Evolutionary conservation across 2,113 vertebrate genomes (phyloP).

Genomic region (Herpetotheres cachinnans): DNA sequence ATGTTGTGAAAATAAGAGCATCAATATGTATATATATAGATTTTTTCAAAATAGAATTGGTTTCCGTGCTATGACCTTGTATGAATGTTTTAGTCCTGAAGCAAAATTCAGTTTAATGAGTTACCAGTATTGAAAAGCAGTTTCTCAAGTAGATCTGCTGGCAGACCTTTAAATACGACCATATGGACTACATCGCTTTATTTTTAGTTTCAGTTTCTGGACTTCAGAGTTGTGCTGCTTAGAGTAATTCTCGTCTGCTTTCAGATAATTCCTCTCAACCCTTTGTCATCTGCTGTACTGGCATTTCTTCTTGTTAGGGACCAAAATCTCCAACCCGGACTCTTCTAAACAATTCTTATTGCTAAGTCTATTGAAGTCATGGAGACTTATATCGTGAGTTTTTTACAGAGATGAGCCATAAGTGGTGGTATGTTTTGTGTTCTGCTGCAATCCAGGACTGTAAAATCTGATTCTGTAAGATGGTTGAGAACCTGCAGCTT

Average conservation of each 20-base stretch:
- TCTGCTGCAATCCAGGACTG: not conserved
- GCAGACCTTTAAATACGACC: not conserved
- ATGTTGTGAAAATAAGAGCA: not conserved
- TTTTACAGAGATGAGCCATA: not conserved
- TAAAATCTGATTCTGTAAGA: not conserved
- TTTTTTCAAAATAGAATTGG: not conserved
- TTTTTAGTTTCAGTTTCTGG: constrained; percentile 10
- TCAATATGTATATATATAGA: not conserved
- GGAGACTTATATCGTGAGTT: not conserved
- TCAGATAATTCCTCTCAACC: not conserved
- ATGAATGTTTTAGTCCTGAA: not conserved
- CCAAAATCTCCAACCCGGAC: not conserved
- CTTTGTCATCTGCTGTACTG: not conserved
- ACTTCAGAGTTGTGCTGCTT: not conserved
- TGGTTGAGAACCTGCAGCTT: not conserved
- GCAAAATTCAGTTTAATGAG: not conserved
- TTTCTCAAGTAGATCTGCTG: not conserved
- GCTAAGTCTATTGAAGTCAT: not conserved
- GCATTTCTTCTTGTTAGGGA: not conserved
- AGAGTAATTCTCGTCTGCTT: not conserved
- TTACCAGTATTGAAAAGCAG: not conserved
- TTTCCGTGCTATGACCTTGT: not conserved
- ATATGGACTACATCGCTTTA: not conserved
- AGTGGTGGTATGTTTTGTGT: not conserved
- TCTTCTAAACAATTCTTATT: not conserved